A percentile compares a stretch with the other conserved stretches of the same genome.
Evolutionary conservation across 2,888 invertebrate genomes (phyloP).

Genomic region (Lordiphosa andalusiaca): DNA sequence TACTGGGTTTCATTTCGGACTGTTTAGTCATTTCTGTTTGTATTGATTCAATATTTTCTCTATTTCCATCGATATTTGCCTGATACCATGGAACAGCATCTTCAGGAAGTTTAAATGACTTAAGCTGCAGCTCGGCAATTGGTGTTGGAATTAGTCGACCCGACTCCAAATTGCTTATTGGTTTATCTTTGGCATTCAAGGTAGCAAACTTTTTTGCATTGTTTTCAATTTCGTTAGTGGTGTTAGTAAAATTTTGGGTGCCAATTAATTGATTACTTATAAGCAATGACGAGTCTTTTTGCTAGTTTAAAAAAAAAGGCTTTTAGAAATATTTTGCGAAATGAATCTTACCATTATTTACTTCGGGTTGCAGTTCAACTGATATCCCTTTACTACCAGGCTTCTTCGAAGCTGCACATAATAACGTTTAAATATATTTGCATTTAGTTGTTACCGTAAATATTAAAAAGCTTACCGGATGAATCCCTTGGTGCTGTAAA

Average conservation of each 20-base stretch:
- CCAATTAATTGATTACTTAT: slow-evolving; percentile 68
- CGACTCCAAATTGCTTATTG: slow-evolving; percentile 29
- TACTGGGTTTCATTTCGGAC: neutral
- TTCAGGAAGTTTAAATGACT: slow-evolving; percentile 53
- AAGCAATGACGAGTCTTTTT: slow-evolving; percentile 64
- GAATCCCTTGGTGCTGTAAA: too few species aligned
- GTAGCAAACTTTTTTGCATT: slow-evolving; percentile 39
- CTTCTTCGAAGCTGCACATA: too few species aligned
- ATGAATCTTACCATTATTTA: slow-evolving; percentile 70
- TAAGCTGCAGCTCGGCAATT: slow-evolving; percentile 68
- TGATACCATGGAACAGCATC: slow-evolving; percentile 57
- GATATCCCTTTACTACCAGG: too few species aligned
- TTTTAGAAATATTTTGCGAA: slow-evolving; percentile 28
- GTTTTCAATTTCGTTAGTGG: slow-evolving; percentile 49
- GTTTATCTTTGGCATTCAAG: slow-evolving; percentile 38
- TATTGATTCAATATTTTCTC: neutral
- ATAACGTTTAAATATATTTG: too few species aligned
- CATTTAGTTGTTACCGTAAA: too few species aligned
- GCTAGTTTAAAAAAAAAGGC: slow-evolving; percentile 64
- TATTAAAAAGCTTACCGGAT: too few species aligned
- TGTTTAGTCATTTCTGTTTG: neutral
- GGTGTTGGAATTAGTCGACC: slow-evolving; percentile 49
- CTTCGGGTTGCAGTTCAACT: slow-evolving; percentile 28
- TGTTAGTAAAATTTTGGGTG: slow-evolving; percentile 65
- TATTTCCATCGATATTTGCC: slow-evolving; percentile 1